phyloP scores from a whole-genome alignment of 2,113 vertebrate species.

The Gnathonemus echidnorhynchus region DNA sequence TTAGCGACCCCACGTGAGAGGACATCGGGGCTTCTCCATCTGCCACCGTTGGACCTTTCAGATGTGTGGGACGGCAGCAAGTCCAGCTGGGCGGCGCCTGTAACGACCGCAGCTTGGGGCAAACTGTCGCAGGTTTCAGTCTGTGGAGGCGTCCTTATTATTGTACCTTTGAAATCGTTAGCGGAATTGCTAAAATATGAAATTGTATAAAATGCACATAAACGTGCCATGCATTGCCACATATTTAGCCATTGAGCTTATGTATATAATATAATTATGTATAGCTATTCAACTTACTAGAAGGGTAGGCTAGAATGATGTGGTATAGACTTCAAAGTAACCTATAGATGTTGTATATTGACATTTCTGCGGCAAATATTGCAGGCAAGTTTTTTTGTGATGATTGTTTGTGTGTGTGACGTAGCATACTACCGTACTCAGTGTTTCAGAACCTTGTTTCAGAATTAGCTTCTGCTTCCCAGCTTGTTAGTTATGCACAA shows the following conservation, averaged over 20 bases:
- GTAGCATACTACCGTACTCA: neutral
- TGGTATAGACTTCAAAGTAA: neutral
- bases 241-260: neutral
- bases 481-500: neutral
- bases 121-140: neutral
- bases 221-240: neutral
- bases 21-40: neutral
- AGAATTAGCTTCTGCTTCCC: neutral
- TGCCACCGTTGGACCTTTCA: neutral
- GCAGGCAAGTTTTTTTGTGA: neutral
- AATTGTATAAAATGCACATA: neutral
- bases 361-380: neutral
- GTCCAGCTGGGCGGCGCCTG: neutral
- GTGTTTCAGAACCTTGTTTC: neutral
- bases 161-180: neutral
- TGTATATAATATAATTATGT: neutral
- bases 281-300: neutral
- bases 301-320: neutral
- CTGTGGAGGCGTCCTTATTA: neutral
- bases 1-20: neutral
- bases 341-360: neutral
- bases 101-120: neutral
- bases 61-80: neutral
- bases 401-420: neutral
- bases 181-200: neutral